Conservation (phyloP, 2,113 vertebrate species). For the Dicerorhinus sumatrensis region DNA sequence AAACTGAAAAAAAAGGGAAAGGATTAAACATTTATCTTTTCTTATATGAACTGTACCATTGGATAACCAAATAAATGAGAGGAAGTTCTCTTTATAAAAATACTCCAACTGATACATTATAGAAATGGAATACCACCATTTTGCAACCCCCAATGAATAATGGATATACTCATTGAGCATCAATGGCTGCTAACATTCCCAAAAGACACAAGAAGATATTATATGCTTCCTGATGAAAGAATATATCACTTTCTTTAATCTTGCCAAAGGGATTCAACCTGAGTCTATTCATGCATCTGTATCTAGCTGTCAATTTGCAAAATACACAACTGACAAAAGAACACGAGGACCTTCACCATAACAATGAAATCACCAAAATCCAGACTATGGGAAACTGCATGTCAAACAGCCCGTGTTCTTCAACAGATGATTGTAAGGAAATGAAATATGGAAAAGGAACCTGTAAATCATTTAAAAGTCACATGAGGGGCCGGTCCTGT, state of each 20-base stretch:
- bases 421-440: not conserved
- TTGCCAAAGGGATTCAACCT: not conserved
- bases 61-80: not conserved
- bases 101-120: not conserved
- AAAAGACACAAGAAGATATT: not conserved
- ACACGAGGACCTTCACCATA: not conserved
- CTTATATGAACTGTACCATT: not conserved
- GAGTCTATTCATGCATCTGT: not conserved
- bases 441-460: not conserved
- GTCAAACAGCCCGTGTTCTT: not conserved
- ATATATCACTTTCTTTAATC: not conserved
- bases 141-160: not conserved
- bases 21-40: not conserved
- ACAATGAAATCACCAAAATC: not conserved
- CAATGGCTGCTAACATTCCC: slow-evolving; percentile 13
- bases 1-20: not conserved
- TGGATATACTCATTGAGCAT: not conserved
- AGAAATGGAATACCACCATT: not conserved
- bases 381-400: not conserved
- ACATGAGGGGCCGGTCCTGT: not conserved
- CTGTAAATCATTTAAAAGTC: not conserved
- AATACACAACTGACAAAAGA: not conserved
- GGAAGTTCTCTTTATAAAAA: not conserved
- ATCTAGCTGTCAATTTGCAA: not conserved
- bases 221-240: not conserved